Evolutionary conservation across 2,888 invertebrate genomes (phyloP).

Genomic region (Eristalis arbustorum): DNA sequence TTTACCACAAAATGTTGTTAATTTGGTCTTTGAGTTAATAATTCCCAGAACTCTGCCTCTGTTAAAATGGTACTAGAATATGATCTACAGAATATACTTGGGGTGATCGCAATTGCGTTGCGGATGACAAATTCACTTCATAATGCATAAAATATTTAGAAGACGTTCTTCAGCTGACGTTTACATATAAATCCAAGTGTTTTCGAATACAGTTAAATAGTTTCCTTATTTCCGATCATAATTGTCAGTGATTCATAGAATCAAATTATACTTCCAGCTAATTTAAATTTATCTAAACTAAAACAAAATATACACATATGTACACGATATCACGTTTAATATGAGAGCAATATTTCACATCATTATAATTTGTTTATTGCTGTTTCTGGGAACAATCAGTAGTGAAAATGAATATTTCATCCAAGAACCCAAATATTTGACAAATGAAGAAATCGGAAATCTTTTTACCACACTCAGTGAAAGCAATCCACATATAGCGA

Average conservation of each 20-base stretch:
- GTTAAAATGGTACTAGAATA: neutral
- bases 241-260: neutral
- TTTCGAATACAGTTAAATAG: neutral
- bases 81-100: neutral
- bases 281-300: neutral
- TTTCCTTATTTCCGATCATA: neutral
- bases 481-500: conserved; percentile 86
- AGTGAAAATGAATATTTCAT: neutral
- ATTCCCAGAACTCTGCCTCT: neutral
- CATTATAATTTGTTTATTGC: neutral
- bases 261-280: neutral
- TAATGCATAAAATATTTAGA: neutral
- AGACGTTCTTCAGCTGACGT: neutral
- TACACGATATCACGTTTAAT: neutral
- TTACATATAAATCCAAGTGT: neutral
- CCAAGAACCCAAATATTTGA: conserved; percentile 83
- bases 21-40: no score
- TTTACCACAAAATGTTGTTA: no score
- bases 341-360: neutral
- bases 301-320: neutral
- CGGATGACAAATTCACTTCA: neutral
- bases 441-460: conserved; percentile 85
- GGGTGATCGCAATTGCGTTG: conserved; percentile 3
- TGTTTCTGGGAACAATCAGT: neutral
- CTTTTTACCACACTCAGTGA: conserved; percentile 83